Evolutionary conservation across 2,888 invertebrate genomes (phyloP).

Genomic region (Oligia fasciuncula): DNA sequence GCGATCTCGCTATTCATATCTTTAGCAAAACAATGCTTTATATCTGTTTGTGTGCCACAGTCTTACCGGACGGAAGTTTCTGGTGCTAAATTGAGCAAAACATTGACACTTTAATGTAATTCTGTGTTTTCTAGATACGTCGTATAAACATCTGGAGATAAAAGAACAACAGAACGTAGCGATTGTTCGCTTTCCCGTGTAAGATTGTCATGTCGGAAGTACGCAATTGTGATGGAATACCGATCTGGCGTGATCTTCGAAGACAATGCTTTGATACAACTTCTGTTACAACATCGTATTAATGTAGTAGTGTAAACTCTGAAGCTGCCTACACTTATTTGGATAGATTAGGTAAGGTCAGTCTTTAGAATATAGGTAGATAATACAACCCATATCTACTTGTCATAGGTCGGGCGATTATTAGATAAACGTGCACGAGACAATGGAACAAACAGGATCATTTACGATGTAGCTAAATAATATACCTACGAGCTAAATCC

Average conservation of each 20-base stretch:
- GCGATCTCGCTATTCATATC: slow-evolving; percentile 23
- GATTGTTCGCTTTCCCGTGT: slow-evolving; percentile 24
- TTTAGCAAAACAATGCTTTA: slow-evolving; percentile 14
- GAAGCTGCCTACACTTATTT: not conserved
- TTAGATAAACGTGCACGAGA: slow-evolving; percentile 15
- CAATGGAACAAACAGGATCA: slow-evolving; percentile 24
- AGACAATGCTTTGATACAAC: slow-evolving; percentile 19
- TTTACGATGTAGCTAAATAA: slow-evolving; percentile 10
- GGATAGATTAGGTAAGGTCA: slow-evolving; percentile 14
- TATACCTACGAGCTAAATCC: not conserved
- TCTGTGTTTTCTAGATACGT: not conserved
- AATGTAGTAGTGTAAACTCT: not conserved
- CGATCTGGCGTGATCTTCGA: slow-evolving; percentile 3
- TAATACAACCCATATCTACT: slow-evolving; percentile 1
- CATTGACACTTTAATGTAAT: slow-evolving; percentile 14
- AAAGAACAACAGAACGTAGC: slow-evolving; percentile 14
- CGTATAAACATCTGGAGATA: slow-evolving; percentile 14
- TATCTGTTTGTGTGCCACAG: slow-evolving; percentile 12
- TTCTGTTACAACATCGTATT: slow-evolving; percentile 3
- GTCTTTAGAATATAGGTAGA: slow-evolving; percentile 11
- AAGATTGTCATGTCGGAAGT: slow-evolving; percentile 5
- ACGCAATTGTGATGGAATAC: slow-evolving; percentile 36
- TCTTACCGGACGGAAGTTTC: slow-evolving; percentile 20
- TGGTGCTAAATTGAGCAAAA: slow-evolving; percentile 23
- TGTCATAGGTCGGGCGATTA: slow-evolving; percentile 27